Conservation (phyloP, 2,113 vertebrate genomes). For the Fregata magnificens region DNA sequence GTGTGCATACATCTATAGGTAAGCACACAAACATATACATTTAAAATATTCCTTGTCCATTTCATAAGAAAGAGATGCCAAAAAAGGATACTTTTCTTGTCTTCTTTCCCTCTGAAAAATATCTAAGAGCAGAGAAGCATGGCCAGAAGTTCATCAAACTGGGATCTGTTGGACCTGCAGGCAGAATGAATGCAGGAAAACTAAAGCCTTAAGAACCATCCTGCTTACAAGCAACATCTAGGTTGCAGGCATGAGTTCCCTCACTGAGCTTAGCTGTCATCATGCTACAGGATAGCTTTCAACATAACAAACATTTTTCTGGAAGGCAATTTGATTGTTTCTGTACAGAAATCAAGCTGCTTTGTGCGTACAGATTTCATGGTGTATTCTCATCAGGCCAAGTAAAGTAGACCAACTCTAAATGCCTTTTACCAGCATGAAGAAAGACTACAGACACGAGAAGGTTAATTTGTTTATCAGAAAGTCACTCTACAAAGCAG, state of each 20-base stretch:
- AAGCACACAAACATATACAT: not conserved
- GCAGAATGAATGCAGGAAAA: not conserved
- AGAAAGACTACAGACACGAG: not conserved
- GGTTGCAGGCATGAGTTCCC: not conserved
- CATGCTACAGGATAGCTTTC: not conserved
- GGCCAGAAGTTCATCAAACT: not conserved
- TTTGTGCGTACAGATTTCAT: not conserved
- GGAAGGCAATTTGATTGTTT: not conserved
- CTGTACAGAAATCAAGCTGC: not conserved
- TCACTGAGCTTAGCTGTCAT: not conserved
- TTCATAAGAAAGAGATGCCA: not conserved
- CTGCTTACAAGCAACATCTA: not conserved
- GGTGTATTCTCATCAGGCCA: not conserved
- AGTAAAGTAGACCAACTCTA: not conserved
- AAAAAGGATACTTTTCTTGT: fast-evolving
- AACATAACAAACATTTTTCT: not conserved
- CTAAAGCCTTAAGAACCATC: not conserved
- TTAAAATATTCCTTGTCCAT: not conserved
- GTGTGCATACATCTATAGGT: not conserved
- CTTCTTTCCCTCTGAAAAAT: not conserved
- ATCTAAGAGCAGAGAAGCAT: not conserved
- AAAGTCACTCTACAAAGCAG: not conserved
- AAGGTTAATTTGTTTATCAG: not conserved
- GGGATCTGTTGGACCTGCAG: not conserved
- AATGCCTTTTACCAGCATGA: not conserved